Base-by-base conservation (phyloP, 2,113 vertebrate species). In the Spea bombifrons region DNA sequence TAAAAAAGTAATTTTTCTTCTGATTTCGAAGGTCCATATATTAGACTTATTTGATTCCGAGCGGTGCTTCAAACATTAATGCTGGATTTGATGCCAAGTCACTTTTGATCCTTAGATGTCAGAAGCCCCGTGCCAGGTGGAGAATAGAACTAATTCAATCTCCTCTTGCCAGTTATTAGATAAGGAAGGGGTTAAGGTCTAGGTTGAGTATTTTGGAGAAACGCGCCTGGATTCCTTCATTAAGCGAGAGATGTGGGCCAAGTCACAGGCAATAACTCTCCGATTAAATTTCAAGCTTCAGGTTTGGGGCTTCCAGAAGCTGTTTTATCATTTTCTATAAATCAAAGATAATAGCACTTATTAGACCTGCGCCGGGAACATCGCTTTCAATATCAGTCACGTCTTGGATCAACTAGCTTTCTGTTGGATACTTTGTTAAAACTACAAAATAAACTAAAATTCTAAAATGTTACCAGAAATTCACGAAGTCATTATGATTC, bases 321-420 rank as follows among this genome's bases (percentile, higher is more conserved):
- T 17, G n/a, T 64, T 59, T 64, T 64, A 64, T 64, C 61, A 64
- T 64, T 17, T 64, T 64, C 61, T 13, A 64, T 64, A 64, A 64
- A 64, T 64, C 61, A 64, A 64, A 16, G 5, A 13, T 17, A 64
- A 30, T 17, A 64, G 17, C 61, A 3, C 61, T 64, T 64, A 64
- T 15, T 64, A 64, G 3, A 16, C 7, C 17, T 64, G 30, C 13
- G 13, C n/a, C 30, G n/a, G n/a, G 5, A 13, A 64, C n/a, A 64
- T 64, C 5, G 5, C 61, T 3, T 64, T 64, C 30, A 17, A 64
- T 64, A 64, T 64, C 61, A 16, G 13, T 30, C 61, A 4, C 2
- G 30, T 17, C n/a, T 9, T 16, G 61, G 30, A 64, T 64, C 17
- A 3, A 64, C 61, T 9, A 4, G 16, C 5, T 30, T 16, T 64